These are phyloP conservation scores for Solenopsis fugax DNA, from an alignment of 1,140 invertebrate species.

Conservation along the genomic window DNA sequence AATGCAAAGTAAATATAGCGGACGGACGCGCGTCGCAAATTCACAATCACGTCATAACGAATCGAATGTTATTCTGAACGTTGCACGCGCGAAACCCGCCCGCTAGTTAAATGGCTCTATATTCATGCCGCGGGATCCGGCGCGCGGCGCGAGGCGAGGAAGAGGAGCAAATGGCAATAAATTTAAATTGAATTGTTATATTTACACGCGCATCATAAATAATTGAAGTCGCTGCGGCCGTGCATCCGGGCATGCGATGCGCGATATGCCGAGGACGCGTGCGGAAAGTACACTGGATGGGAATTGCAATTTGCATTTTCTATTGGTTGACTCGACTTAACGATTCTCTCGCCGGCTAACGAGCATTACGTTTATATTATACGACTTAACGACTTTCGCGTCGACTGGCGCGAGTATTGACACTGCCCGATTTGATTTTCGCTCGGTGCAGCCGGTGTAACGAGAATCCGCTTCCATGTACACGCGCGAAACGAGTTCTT, in stretches of 20 bases:
- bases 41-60: conserved; percentile 75
- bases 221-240: conserved; percentile 60
- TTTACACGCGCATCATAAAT: conserved; percentile 68
- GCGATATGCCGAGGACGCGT: not conserved
- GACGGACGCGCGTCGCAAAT: conserved; percentile 65
- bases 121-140: conserved; percentile 42
- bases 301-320: conserved; percentile 61
- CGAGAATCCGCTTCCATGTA: conserved; percentile 2
- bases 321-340: conserved; percentile 65
- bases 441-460: conserved; percentile 22
- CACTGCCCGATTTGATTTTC: conserved; percentile 52
- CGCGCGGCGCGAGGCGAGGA: not conserved
- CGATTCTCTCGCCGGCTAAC: conserved; percentile 42
- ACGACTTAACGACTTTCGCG: conserved; percentile 55
- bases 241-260: not conserved
- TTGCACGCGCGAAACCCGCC: conserved; percentile 21
- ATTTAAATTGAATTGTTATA: conserved; percentile 75
- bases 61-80: conserved; percentile 69
- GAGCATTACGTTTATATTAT: conserved; percentile 58
- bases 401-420: conserved; percentile 50
- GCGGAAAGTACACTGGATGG: conserved; percentile 42
- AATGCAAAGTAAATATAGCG: conserved; percentile 75
- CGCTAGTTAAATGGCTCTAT: conserved; percentile 69
- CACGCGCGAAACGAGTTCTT: not conserved
- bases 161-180: conserved; percentile 65